Base-by-base conservation (phyloP, 1,140 invertebrate species). In the Aricia agestis region DNA sequence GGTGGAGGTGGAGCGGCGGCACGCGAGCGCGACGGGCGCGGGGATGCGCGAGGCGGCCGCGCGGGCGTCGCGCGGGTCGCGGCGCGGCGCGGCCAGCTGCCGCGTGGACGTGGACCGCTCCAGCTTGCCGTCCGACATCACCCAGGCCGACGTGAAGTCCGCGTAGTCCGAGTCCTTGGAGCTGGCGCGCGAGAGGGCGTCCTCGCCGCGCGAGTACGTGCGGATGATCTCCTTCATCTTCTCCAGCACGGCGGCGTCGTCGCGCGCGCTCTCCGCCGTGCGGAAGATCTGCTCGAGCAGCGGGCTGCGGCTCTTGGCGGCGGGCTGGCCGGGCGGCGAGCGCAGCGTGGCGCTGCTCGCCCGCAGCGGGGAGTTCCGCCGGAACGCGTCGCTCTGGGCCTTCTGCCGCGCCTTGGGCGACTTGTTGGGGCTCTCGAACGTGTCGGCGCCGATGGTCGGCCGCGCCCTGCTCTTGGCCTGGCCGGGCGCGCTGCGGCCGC, bases 191-290 rank as follows among this genome's bases (percentile, higher is more conserved):
- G 86, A 89, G 68, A 90, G 72, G 42, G 86, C 85, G 42, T 89
- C 88, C n/a, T 87, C 90, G 67, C 83, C 92, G 73, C 92, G 90
- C 0, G 93, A 93, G 74, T 95, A 96, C 68, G 95, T 93, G 32
- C 93, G 94, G 9, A 96, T 90, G 15, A 96, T 91, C 7, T 94
- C 94, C 77, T 96, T 95, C 83, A 96, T 93, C 79, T 95, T 95
- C 78, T 95, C 93, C 10, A 95, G 84, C 58, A 96, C 94, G 69
- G 94, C 85, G 0, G 93, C 92, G 74, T 96, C 95, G 76, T 96
- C 94, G 78, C 95, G 94, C 17, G 94, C 93, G 32, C 94, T 93
- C 75, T 94, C 94, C 6, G 95, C 93, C 71, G 95, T 94, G 74
- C 94, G 93, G 1, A 96, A 82, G 2, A 96, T 94, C 78, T 96